Evolutionary conservation across 2,113 vertebrate genomes (phyloP), one percentile per base, ranked within the genome.

Genomic region (Lepus europaeus): DNA sequence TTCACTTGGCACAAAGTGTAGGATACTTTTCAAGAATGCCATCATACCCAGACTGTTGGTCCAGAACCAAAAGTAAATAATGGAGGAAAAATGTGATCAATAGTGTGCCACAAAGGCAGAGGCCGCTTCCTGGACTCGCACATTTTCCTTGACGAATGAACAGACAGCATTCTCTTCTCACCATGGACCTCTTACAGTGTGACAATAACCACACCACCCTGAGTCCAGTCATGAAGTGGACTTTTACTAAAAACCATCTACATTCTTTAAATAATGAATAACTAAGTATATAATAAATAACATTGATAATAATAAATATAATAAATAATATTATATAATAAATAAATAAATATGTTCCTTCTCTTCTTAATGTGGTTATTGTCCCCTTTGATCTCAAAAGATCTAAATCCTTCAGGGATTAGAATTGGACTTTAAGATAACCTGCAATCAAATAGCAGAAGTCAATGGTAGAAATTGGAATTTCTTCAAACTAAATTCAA

Each of bases 11-110:
- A 97, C 84, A 95, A 93, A 87, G 84, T 36, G 0, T 6, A 96
- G 82, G 70, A 96, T 63, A 56, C 91, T 97, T 97, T 49, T 97
- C 94, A 98, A 97, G 97, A 98, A 97, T 97, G 85, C 83, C 87
- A 97, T 95, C 83, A 90, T 70, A 93, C 85, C 70, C 95, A 86
- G n/a, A 86, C 92, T 93, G 93, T 29, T 95, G 94, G 96, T 95
- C 90, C 93, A 96, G 92, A 81, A 96, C 78, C 96, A 97, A 97
- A 97, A 98, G 94, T 94, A 95, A 74, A 82, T 39, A 25, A 17
- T 93, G 80, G 87, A 96, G 97, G 87, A 88, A 96, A 91, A 93
- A 96, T 66, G 19, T 88, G 87, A 90, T 88, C 74, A 74, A 63
- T 3, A 49, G 68, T 49, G 22, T n/a, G 11, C 12, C 72, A 83